These are phyloP conservation scores for Nannoperca australis DNA, from an alignment of 2,797 vertebrate species.

Conservation along the genomic window DNA sequence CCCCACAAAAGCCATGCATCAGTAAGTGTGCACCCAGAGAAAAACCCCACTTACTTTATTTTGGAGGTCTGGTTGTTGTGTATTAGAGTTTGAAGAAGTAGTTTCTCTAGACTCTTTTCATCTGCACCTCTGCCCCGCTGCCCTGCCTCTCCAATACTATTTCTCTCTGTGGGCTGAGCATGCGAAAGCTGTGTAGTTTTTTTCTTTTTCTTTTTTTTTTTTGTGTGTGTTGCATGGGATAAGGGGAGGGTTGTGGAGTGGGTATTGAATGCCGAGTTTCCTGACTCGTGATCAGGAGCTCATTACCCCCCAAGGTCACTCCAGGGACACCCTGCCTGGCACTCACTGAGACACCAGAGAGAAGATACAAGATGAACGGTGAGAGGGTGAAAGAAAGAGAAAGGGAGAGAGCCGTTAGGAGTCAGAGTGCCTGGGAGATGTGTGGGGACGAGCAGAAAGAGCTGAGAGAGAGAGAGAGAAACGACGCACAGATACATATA, in stretches of 20 bases:
- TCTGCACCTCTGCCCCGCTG: constrained; percentile 77
- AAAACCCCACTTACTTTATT: constrained; percentile 80
- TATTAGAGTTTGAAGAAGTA: constrained; percentile 72
- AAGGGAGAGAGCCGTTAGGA: constrained; percentile 50
- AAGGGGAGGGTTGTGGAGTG: constrained; percentile 66
- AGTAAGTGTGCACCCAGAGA: constrained; percentile 30
- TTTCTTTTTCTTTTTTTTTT: constrained; percentile 56
- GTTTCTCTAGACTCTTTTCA: constrained; percentile 78
- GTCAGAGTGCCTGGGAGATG: constrained; percentile 59
- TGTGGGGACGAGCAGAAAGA: constrained; percentile 48
- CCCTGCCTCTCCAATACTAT: constrained; percentile 75
- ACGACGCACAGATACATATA: constrained; percentile 16
- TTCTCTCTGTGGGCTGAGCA: constrained; percentile 82
- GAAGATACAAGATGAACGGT: constrained; percentile 63
- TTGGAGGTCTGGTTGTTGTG: constrained; percentile 82
- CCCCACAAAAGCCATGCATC: constrained; percentile 21
- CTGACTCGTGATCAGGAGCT: constrained; percentile 86
- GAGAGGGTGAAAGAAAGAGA: constrained; percentile 39
- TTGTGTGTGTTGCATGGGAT: constrained; percentile 65
- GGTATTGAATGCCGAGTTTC: constrained; percentile 81
- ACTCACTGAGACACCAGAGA: constrained; percentile 66
- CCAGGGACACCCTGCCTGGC: constrained; percentile 79
- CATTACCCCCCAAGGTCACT: constrained; percentile 88
- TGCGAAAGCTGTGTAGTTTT: constrained; percentile 75
- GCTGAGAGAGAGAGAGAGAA: constrained; percentile 27